Percentiles rank a stretch among this genome's conserved stretches.
phyloP scores from a whole-genome alignment of 2,113 vertebrate species.

The Amazona vittata region DNA sequence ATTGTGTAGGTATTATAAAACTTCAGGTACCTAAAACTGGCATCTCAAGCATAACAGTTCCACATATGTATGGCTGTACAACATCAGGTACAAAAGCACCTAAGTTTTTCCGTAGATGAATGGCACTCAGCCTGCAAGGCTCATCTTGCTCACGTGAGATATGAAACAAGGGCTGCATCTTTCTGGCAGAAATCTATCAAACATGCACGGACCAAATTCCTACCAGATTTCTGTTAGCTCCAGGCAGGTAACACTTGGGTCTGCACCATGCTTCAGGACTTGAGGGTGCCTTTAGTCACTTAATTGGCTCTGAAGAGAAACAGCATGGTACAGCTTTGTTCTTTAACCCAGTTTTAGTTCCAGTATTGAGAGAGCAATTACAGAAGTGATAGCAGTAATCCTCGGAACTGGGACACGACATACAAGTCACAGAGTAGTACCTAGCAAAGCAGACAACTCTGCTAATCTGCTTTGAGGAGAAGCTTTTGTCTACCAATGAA shows the following conservation, averaged over 20 bases:
- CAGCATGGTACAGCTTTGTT: neutral
- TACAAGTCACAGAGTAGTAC: neutral
- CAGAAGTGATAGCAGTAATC: neutral
- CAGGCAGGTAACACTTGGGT: neutral
- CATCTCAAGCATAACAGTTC: neutral
- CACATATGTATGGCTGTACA: fast-evolving
- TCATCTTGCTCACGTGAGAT: neutral
- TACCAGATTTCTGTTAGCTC: neutral
- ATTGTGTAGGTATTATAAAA: neutral
- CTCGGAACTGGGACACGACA: constrained; percentile 12
- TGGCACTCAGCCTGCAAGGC: neutral
- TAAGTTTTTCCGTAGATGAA: fast-evolving
- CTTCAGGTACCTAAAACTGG: neutral
- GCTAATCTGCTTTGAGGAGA: neutral
- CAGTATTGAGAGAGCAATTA: neutral
- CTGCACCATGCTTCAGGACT: neutral
- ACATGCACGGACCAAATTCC: neutral
- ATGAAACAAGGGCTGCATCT: neutral
- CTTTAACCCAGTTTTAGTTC: neutral
- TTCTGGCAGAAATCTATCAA: neutral
- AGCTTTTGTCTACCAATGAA: neutral
- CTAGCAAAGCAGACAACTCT: neutral
- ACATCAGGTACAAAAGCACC: neutral
- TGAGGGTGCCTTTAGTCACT: neutral
- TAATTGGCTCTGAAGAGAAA: neutral